Conservation (phyloP, 2,888 invertebrate species). For the Synanthedon myopaeformis region DNA sequence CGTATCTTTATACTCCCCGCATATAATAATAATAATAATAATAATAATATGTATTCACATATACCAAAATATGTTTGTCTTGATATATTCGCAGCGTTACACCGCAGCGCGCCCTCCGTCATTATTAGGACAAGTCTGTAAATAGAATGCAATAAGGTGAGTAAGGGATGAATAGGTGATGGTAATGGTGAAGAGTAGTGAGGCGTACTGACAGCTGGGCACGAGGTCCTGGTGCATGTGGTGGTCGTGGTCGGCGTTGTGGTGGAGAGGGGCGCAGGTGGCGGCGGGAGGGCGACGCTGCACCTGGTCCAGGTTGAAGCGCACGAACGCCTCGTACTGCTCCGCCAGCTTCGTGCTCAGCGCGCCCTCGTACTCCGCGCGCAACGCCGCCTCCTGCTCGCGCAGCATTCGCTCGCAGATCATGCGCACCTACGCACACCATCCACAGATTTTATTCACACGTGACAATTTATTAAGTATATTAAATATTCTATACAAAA, state of each 20-base stretch:
- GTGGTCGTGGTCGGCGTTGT: constrained; percentile 57
- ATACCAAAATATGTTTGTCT: constrained; percentile 71
- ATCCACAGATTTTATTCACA: too few species aligned
- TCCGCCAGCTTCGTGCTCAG: constrained; percentile 94
- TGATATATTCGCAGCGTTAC: constrained; percentile 57
- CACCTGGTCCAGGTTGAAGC: constrained; percentile 96
- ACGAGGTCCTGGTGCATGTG: constrained; percentile 64
- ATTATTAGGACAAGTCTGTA: constrained; percentile 67
- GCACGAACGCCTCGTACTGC: constrained; percentile 98
- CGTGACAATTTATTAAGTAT: too few species aligned
- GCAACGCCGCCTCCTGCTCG: constrained; percentile 93
- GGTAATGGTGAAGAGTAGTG: too few species aligned
- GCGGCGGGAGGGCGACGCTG: constrained; percentile 57
- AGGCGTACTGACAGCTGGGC: constrained; percentile 57
- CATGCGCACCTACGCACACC: constrained; percentile 83
- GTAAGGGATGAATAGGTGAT: too few species aligned
- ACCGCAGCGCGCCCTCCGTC: constrained; percentile 30
- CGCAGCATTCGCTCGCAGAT: constrained; percentile 98
- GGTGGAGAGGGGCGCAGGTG: constrained; percentile 46
- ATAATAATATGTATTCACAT: constrained; percentile 56
- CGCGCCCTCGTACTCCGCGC: constrained; percentile 95
- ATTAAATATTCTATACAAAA: too few species aligned
- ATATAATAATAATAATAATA: too few species aligned
- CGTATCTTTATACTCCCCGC: constrained; percentile 36
- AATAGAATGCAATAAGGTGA: too few species aligned